These are phyloP conservation scores for Orchesellides sinensis DNA, from an alignment of 2,888 invertebrate genomes.

Conservation along the genomic window DNA sequence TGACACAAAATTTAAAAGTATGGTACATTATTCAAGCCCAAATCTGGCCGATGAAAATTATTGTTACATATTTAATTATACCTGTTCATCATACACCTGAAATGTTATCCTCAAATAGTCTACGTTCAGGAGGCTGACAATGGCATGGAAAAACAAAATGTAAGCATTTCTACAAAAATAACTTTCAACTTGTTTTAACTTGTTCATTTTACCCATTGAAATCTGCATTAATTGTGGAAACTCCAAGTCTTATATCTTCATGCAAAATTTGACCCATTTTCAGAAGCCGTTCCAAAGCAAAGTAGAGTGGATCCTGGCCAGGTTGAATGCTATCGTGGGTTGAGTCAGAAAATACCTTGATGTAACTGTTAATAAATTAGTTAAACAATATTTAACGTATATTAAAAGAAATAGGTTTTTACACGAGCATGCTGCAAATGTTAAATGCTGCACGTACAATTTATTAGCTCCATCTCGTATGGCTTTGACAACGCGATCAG, in stretches of 20 bases:
- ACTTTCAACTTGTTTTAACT: background rate
- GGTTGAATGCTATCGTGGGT: background rate
- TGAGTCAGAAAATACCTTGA: constrained; percentile 53
- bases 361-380: constrained; percentile 19
- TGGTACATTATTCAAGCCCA: too few relatives aligned
- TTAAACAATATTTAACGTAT: background rate
- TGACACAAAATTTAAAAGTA: background rate
- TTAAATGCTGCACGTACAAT: too few relatives aligned
- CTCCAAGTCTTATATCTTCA: constrained; percentile 55
- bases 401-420: too few relatives aligned
- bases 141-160: background rate
- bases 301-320: constrained; percentile 15
- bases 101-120: constrained; percentile 58
- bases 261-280: constrained; percentile 62
- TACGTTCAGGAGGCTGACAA: constrained; percentile 50
- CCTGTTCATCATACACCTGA: constrained; percentile 63
- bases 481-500: constrained; percentile 30
- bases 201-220: constrained; percentile 50
- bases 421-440: background rate
- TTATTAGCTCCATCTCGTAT: constrained; percentile 55
- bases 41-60: background rate
- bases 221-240: constrained; percentile 44
- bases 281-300: constrained; percentile 42
- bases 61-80: too few relatives aligned
- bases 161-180: background rate